Percentiles rank a stretch among this genome's conserved stretches.
phyloP scores from a whole-genome alignment of 2,113 vertebrate genomes.

The Antechinus stuartii region DNA sequence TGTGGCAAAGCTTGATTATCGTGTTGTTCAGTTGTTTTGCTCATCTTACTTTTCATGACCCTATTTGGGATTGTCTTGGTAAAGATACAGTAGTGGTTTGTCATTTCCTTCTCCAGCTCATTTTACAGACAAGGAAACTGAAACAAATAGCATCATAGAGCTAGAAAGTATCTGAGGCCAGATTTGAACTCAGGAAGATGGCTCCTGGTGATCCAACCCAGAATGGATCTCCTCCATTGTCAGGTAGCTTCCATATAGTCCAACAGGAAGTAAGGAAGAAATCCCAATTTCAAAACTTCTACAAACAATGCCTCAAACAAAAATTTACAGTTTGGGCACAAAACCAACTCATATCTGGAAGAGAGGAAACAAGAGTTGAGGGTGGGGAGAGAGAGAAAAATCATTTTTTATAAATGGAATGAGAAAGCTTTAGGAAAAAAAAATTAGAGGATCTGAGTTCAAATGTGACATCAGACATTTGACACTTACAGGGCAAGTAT shows the following conservation, averaged over 20 bases:
- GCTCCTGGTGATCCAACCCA: too few species aligned
- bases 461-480: too few species aligned
- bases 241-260: too few species aligned
- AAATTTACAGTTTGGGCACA: background rate
- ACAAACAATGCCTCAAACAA: background rate
- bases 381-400: background rate
- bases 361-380: background rate
- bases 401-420: background rate
- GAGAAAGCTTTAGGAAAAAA: background rate
- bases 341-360: background rate
- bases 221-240: too few species aligned
- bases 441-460: background rate
- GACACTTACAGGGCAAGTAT: too few species aligned
- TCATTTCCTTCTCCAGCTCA: background rate
- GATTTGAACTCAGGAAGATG: background rate
- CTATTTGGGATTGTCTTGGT: background rate
- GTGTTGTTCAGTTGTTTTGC: background rate
- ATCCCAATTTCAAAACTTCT: background rate
- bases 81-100: background rate
- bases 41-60: background rate
- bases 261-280: background rate
- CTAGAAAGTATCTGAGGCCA: background rate
- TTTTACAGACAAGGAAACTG: background rate
- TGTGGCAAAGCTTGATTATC: background rate
- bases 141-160: background rate